Conservation (phyloP, 2,888 invertebrate species). For the Eumerus sabulonum region DNA sequence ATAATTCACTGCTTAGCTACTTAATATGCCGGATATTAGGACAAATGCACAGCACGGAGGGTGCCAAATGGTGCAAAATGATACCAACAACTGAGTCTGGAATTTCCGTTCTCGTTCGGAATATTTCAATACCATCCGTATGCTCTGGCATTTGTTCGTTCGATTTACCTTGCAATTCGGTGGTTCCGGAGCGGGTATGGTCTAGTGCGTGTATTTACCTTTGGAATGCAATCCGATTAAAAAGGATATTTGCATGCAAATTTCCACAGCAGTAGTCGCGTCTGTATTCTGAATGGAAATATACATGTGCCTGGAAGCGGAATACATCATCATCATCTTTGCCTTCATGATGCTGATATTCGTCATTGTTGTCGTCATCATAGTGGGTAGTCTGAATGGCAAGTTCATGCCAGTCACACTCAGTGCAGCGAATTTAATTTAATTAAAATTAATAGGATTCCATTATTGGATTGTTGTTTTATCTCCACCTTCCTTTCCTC, state of each 20-base stretch:
- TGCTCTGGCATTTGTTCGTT: constrained; percentile 25
- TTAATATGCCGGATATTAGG: constrained; percentile 46
- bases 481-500: background rate
- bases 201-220: constrained; percentile 48
- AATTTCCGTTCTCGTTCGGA: background rate
- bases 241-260: constrained; percentile 66
- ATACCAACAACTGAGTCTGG: background rate
- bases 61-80: background rate
- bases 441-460: constrained; percentile 68
- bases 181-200: no score
- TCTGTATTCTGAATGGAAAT: background rate
- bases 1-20: constrained; percentile 34
- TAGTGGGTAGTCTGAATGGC: background rate
- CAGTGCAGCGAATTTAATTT: constrained; percentile 56
- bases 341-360: background rate
- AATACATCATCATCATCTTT: constrained; percentile 62
- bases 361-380: no score
- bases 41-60: constrained; percentile 28
- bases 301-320: constrained; percentile 29
- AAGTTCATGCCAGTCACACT: constrained; percentile 46
- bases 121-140: background rate
- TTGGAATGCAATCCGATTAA: constrained; percentile 63
- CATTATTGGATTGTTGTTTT: constrained; percentile 53
- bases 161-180: constrained; percentile 17
- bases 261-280: constrained; percentile 30